Evolutionary conservation across 2,113 vertebrate genomes (phyloP).

Genomic region (Emydocephalus ijimae): DNA sequence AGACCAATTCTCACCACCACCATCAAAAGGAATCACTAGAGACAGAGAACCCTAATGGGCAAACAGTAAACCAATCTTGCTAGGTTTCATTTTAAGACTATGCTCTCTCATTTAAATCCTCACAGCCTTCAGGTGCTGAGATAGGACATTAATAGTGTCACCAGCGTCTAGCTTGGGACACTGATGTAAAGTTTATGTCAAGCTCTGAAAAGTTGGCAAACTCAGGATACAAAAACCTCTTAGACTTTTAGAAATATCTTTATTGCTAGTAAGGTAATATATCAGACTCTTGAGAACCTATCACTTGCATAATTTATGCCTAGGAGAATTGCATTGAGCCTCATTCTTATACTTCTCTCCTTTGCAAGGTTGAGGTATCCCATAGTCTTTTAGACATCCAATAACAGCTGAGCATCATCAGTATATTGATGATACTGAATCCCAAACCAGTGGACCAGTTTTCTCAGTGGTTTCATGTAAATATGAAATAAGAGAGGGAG

Average conservation of each 20-base stretch:
- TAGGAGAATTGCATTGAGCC: not conserved
- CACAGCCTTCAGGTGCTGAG: not conserved
- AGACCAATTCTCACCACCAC: not conserved
- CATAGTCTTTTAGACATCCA: not conserved
- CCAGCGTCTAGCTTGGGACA: not conserved
- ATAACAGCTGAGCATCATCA: not conserved
- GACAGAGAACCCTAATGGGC: not conserved
- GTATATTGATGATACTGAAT: not conserved
- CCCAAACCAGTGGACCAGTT: not conserved
- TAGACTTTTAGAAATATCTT: not conserved
- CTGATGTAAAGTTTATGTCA: not conserved
- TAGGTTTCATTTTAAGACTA: not conserved
- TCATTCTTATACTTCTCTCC: not conserved
- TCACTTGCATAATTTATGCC: not conserved
- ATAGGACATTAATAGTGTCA: not conserved
- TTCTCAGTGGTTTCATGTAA: not conserved
- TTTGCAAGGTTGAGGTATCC: not conserved
- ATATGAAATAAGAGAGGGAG: not conserved
- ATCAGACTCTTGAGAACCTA: not conserved
- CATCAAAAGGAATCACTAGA: not conserved
- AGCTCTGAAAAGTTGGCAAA: not conserved
- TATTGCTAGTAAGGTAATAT: not conserved
- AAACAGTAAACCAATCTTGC: not conserved
- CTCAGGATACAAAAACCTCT: not conserved
- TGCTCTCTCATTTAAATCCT: not conserved